Base-by-base conservation (phyloP, 1,140 invertebrate species). In the Lethocerus indicus region DNA sequence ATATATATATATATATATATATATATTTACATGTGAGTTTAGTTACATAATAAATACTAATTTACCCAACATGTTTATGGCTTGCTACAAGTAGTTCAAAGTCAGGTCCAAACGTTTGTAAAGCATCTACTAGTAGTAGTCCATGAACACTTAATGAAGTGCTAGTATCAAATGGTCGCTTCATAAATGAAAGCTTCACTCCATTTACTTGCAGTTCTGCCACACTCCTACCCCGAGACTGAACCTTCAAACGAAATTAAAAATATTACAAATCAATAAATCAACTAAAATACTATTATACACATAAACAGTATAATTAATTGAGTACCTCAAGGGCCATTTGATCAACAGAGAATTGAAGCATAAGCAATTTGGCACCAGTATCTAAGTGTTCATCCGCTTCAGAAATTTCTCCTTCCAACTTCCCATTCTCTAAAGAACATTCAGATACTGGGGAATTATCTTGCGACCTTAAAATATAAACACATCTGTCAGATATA, bases 61-160 rank as follows among this genome's bases (percentile, higher is more conserved):
- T 64, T 62, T 64, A 84, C 82, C 84, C 84, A 18, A 95, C 81
- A 63, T 92, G 85, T 61, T 87, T 87, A 67, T 95, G 91, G 64
- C 89, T 94, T 9, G 91, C 91, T 12, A 94, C 78, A 1, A 96
- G 67, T 6, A 96, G 66, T 62, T 95, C 91, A 71, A 93, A 97
- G 68, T 97, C 91, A 2, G 81, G 79, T 0, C 92, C 91, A 67
- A 89, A 93, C 7, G 85, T 89, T 64, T 97, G 92, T 54, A 95
- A 69, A 37, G 90, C 91, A 71, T 97, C 92, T 0, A 92, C 91
- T 9, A 97, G 63, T 9, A 96, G 68, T 42, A 97, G 70, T 54
- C 87, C 87, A 64, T 94, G 89, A 12, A 97, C 88, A 27, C 85
- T 87, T 32, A 96, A 72, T 1, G 79, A 78, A 9, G 90, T 65